phyloP scores from a whole-genome alignment of 2,113 vertebrate genomes.

The Dolichallabes microphthalmus region DNA sequence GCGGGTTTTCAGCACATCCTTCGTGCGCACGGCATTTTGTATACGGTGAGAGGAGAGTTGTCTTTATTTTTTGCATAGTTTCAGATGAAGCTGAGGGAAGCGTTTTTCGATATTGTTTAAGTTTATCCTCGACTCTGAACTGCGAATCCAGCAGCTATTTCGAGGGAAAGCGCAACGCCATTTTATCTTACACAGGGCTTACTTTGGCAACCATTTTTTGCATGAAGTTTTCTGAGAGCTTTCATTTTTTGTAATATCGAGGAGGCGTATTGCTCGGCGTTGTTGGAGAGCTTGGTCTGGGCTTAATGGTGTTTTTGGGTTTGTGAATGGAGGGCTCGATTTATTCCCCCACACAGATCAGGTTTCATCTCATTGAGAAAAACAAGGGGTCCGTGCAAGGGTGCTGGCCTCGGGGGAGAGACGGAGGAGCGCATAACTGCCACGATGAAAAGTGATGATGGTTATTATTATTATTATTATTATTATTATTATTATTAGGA shows the following conservation, averaged over 20 bases:
- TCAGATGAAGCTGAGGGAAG: neutral
- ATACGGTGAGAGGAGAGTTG: slow-evolving; percentile 58
- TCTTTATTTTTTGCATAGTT: neutral
- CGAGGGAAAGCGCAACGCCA: slow-evolving; percentile 64
- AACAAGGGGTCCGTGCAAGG: slow-evolving; percentile 64
- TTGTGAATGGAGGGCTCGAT: slow-evolving; percentile 71
- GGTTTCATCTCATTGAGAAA: slow-evolving; percentile 79
- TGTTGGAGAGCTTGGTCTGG: slow-evolving; percentile 43
- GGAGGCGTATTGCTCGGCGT: slow-evolving; percentile 22
- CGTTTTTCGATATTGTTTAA: slow-evolving; percentile 13
- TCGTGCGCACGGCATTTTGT: neutral
- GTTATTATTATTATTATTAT: neutral
- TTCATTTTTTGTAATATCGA: slow-evolving; percentile 14
- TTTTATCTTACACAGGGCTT: slow-evolving; percentile 66
- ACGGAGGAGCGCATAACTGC: neutral
- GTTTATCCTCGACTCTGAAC: slow-evolving; percentile 48
- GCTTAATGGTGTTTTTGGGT: slow-evolving; percentile 54
- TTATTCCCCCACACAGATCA: slow-evolving; percentile 59
- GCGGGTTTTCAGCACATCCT: neutral
- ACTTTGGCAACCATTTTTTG: slow-evolving; percentile 64
- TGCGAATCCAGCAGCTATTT: slow-evolving; percentile 47
- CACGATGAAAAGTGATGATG: neutral
- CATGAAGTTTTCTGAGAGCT: slow-evolving; percentile 1
- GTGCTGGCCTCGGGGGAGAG: neutral
- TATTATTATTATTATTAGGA: neutral